Conservation (phyloP, 2,888 invertebrate genomes). For the Dioctria rufipes region DNA sequence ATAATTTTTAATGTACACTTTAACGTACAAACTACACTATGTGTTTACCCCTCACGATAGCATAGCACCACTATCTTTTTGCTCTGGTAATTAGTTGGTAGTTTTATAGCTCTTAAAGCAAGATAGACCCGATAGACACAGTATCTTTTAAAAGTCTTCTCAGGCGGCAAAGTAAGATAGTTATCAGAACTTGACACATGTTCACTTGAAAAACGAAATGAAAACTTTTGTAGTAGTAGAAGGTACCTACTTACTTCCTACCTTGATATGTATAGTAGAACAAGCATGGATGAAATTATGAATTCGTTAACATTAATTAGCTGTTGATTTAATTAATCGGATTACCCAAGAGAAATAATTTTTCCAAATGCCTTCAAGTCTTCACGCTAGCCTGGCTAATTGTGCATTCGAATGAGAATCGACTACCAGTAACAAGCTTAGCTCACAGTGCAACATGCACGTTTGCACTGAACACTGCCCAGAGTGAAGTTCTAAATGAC, state of each 20-base stretch:
- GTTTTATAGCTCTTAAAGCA: conserved; percentile 12
- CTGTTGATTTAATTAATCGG: conserved; percentile 54
- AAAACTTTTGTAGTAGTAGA: not conserved
- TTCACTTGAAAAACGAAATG: conserved; percentile 15
- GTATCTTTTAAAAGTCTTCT: not conserved
- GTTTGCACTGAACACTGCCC: not conserved
- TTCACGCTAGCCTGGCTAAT: conserved; percentile 42
- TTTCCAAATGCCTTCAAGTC: conserved; percentile 21
- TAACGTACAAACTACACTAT: not conserved
- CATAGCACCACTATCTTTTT: conserved; percentile 7
- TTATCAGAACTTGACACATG: conserved; percentile 43
- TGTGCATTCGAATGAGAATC: conserved; percentile 15
- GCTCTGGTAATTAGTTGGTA: conserved; percentile 47
- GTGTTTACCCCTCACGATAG: not conserved
- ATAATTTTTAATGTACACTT: conserved; percentile 24
- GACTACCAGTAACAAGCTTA: too few species aligned
- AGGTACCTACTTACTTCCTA: too few species aligned
- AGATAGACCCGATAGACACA: not conserved
- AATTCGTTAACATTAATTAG: conserved; percentile 53
- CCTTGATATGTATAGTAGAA: not conserved
- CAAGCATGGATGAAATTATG: conserved; percentile 27
- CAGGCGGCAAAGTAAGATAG: conserved; percentile 3
- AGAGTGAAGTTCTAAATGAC: not conserved
- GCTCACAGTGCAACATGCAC: not conserved
- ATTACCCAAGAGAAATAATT: conserved; percentile 22